phyloP scores from a whole-genome alignment of 2,888 invertebrate species.

The Drosophila pegasa region DNA sequence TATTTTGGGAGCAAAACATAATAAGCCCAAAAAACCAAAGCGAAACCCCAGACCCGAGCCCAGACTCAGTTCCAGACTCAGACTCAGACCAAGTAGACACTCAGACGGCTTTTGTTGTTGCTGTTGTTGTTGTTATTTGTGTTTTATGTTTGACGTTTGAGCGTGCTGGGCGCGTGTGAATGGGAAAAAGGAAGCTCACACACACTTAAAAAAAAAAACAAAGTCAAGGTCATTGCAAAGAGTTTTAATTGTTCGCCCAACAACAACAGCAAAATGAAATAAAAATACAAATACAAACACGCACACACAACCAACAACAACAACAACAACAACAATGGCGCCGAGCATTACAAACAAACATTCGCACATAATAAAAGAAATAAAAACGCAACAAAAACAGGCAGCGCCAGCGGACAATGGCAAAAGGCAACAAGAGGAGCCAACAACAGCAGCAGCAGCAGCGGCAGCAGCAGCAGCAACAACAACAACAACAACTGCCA shows the following conservation, averaged over 20 bases:
- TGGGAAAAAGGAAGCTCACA: slow-evolving; percentile 75
- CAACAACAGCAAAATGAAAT: slow-evolving; percentile 47
- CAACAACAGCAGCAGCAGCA: slow-evolving; percentile 33
- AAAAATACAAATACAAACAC: slow-evolving; percentile 58
- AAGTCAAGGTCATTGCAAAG: slow-evolving; percentile 85
- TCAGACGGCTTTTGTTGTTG: slow-evolving; percentile 75
- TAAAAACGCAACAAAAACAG: slow-evolving; percentile 73
- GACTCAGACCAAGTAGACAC: slow-evolving; percentile 73
- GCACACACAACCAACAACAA: slow-evolving; percentile 24
- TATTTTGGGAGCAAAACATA: slow-evolving; percentile 42
- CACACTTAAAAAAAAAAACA: slow-evolving; percentile 77
- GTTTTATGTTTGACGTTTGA: slow-evolving; percentile 79
- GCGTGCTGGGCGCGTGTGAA: slow-evolving; percentile 80
- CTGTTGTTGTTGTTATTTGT: slow-evolving; percentile 55
- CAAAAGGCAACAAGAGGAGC: slow-evolving; percentile 60
- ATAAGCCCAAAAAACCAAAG: slow-evolving; percentile 55
- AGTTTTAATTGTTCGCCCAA: slow-evolving; percentile 84
- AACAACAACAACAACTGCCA: slow-evolving; percentile 26
- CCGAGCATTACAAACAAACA: slow-evolving; percentile 76
- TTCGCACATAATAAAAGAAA: slow-evolving; percentile 80
- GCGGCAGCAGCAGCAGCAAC: slow-evolving; percentile 25
- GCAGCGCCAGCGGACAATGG: slow-evolving; percentile 51
- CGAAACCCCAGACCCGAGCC: slow-evolving; percentile 37
- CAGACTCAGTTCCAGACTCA: slow-evolving; percentile 57
- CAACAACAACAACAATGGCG: slow-evolving; percentile 65